A percentile compares a stretch with the other conserved stretches of the same genome.
These are phyloP conservation scores for Pterocles burchelli DNA, from an alignment of 2,113 vertebrate genomes.

Conservation along the genomic window DNA sequence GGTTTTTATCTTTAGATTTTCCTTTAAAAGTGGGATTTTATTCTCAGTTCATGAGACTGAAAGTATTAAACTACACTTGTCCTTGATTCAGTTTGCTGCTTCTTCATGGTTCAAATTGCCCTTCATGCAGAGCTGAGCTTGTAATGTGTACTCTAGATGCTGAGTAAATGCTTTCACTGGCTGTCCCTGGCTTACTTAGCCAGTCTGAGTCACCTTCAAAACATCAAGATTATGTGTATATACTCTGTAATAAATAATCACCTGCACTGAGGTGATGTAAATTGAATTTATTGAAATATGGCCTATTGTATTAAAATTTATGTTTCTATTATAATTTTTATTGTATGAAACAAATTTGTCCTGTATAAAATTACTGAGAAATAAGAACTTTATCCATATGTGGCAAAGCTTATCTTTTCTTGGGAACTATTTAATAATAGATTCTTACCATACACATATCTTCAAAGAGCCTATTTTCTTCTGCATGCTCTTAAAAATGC, in stretches of 20 bases:
- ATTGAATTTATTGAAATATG: constrained; percentile 88
- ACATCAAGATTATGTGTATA: constrained; percentile 78
- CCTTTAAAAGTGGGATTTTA: constrained; percentile 24
- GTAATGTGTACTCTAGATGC: constrained; percentile 81
- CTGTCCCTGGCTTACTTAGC: constrained; percentile 66
- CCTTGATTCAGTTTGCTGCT: constrained; percentile 77
- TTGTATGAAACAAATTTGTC: constrained; percentile 56
- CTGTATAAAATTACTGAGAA: constrained; percentile 56
- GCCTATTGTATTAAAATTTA: constrained; percentile 84
- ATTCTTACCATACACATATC: neutral
- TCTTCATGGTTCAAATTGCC: constrained; percentile 85
- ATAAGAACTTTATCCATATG: constrained; percentile 18
- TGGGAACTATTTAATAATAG: constrained; percentile 33
- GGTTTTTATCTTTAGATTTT: constrained; percentile 25
- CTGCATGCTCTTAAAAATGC: constrained; percentile 23
- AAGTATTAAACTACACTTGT: constrained; percentile 64
- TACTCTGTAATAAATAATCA: constrained; percentile 86
- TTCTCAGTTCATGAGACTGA: constrained; percentile 25
- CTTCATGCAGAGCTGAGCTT: constrained; percentile 88
- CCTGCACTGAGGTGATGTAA: constrained; percentile 73
- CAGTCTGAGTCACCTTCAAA: constrained; percentile 80
- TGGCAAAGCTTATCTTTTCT: constrained; percentile 32
- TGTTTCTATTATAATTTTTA: constrained; percentile 78
- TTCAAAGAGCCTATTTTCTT: constrained; percentile 12
- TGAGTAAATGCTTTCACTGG: constrained; percentile 85